Base-by-base conservation (phyloP, 2,888 invertebrate species). In the Leptopilina myrica region DNA sequence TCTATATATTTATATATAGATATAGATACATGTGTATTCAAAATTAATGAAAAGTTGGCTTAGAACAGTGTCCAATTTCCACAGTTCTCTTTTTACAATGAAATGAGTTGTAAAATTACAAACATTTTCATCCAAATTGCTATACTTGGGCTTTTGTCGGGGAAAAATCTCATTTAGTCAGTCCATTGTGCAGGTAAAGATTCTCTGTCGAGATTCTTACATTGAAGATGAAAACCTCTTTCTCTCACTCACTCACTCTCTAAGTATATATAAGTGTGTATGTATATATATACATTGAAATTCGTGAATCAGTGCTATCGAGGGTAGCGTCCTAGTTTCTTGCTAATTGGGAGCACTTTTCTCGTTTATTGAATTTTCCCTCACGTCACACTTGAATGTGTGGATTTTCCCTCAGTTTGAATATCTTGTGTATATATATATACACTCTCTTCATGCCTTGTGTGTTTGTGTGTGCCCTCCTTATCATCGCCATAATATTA, bases 281-380 rank as follows among this genome's bases (percentile, higher is more conserved):
- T 49, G 11, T 49, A 49, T 49, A 12, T 11, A 49, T 69, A 26
- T 69, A 69, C 49, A 69, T 69, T 69, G 20, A 69, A 69, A 78
- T 78, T 78, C 77, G 73, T 56, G 78, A 81, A 80, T 81, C 81
- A 78, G 79, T 69, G 79, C 78, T 77, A 79, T 79, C 77, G 75
- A 40, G 43, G 66, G 76, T 78, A 33, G 53, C 33, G 81, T 79
- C 80, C 82, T 80, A 83, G 81, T 84, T 43, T 85, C 79, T 83
- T 78, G 80, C 84, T 85, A 86, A 86, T 86, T 86, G 81, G 85
- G 76, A 84, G 82, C 84, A 86, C 84, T 85, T 86, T 86, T 86
- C 84, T 84, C 81, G 86, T 84, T 86, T 84, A 83, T 83, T 77
- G 79, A 86, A 85, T 86, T 85, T 82, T 79, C 77, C 78, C 79